phyloP scores from a whole-genome alignment of 1,140 invertebrate species.

The Dendrolimus punctatus region DNA sequence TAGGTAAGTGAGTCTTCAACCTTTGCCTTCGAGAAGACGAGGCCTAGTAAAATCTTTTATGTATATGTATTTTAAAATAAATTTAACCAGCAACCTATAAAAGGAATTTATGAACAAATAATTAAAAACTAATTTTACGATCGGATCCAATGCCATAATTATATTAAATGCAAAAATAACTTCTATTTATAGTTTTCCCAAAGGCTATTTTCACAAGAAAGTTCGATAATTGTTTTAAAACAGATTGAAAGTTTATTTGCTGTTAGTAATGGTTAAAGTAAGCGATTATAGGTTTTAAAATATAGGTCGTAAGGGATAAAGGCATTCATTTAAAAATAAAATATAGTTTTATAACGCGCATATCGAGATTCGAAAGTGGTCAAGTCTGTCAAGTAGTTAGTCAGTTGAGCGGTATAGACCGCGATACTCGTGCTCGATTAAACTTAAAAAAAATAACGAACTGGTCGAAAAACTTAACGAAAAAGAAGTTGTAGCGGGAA shows the following conservation, averaged over 20 bases:
- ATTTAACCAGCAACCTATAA: background rate
- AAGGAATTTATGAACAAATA: background rate
- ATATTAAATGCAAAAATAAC: background rate
- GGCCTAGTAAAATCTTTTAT: too few relatives aligned
- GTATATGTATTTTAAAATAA: too few relatives aligned
- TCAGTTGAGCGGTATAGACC: background rate
- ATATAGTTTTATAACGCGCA: constrained; percentile 2
- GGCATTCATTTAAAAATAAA: background rate
- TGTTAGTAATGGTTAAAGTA: constrained; percentile 2
- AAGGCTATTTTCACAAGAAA: background rate
- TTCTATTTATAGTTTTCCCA: background rate
- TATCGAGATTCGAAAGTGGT: constrained; percentile 9
- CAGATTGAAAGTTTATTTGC: background rate
- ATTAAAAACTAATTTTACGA: constrained; percentile 5
- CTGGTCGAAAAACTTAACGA: background rate
- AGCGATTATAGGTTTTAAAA: background rate
- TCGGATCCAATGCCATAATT: constrained; percentile 8
- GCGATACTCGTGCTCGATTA: background rate
- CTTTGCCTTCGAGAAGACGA: too few relatives aligned
- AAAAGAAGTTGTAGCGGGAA: too few relatives aligned
- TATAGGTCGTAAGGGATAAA: background rate
- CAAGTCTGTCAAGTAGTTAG: constrained; percentile 2
- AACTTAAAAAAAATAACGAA: constrained; percentile 1
- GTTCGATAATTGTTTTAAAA: background rate
- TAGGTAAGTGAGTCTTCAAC: too few relatives aligned